Evolutionary conservation across 2,888 invertebrate species (phyloP).

Genomic region (Neoaliturus tenellus): DNA sequence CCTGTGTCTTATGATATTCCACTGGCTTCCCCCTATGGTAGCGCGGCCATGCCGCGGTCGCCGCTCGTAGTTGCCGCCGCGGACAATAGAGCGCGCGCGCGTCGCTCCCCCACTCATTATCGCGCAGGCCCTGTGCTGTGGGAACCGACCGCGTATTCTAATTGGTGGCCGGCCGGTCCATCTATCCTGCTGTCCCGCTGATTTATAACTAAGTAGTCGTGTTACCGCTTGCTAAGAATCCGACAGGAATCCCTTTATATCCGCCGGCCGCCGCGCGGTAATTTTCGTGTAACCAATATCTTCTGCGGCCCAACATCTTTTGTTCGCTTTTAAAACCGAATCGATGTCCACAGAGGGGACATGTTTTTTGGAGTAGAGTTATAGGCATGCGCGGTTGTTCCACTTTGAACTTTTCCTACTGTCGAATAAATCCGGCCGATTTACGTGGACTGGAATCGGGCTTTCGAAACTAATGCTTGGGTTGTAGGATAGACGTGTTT

Average conservation of each 20-base stretch:
- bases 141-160: constrained; percentile 51
- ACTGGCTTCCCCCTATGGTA: too few species aligned
- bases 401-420: constrained; percentile 9
- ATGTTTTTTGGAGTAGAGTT: constrained; percentile 17
- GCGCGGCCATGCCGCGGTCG: not conserved
- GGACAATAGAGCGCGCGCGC: constrained; percentile 9
- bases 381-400: not conserved
- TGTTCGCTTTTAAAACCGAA: constrained; percentile 57
- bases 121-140: constrained; percentile 20
- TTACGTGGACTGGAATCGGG: not conserved
- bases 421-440: constrained; percentile 18
- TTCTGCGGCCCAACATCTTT: constrained; percentile 54
- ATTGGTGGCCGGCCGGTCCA: constrained; percentile 43
- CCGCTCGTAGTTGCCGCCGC: not conserved
- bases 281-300: constrained; percentile 58
- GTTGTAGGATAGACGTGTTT: not conserved
- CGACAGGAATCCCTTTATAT: constrained; percentile 57
- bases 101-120: not conserved
- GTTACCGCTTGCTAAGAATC: constrained; percentile 59
- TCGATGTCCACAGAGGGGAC: constrained; percentile 52
- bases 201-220: constrained; percentile 60
- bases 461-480: not conserved
- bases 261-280: constrained; percentile 44
- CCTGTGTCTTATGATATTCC: too few species aligned
- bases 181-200: constrained; percentile 55